Evolutionary conservation across 2,113 vertebrate species (phyloP), one percentile per base, ranked within the genome.

Genomic region (Phylloscopus trochilus): DNA sequence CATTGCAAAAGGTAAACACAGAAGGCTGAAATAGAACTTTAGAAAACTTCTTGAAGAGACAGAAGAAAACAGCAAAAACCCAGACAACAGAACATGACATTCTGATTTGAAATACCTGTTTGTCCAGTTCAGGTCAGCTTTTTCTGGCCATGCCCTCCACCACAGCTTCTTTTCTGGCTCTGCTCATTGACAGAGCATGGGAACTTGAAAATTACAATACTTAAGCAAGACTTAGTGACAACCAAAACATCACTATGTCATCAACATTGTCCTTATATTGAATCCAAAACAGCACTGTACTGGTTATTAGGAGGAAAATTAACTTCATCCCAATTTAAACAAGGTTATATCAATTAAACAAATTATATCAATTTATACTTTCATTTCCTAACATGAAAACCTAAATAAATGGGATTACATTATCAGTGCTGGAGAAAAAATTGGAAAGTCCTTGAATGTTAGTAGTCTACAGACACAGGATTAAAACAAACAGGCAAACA

Each of bases 171-270:
- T 46, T 39, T 59, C 33, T 44, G 28, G 10, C 30, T 5, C 14
- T 67, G 27, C 13, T 67, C 20, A 39, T 8, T 28, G 12, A 26
- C 19, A 52, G 60, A 52, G 3, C 19, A 46, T 30, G 13, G 19
- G 15, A 23, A 28, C 2, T 13, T 46, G 28, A 74, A 59, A 82
- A n/a, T 51, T 67, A 33, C 33, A 15, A 15, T 3, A 13, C 12
- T 52, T 52, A 39, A 52, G 15, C 15, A 30, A 1, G 2, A 8
- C 11, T 21, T 46, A 33, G 10, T 13, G 33, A n/a, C 33, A 21
- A 46, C 15, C 2, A 28, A 52, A 73, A 33, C 33, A 52, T 28
- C 0, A 0, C 11, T 46, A 2, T 46, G 33, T 59, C 24, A 59
- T 46, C 67, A 82, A 30, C 10, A n/a, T 21, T 39, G 33, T 46